A percentile compares a stretch with the other conserved stretches of the same genome.
Conservation (phyloP, 1,140 invertebrate species). For the Mycetomoellerius zeteki region DNA sequence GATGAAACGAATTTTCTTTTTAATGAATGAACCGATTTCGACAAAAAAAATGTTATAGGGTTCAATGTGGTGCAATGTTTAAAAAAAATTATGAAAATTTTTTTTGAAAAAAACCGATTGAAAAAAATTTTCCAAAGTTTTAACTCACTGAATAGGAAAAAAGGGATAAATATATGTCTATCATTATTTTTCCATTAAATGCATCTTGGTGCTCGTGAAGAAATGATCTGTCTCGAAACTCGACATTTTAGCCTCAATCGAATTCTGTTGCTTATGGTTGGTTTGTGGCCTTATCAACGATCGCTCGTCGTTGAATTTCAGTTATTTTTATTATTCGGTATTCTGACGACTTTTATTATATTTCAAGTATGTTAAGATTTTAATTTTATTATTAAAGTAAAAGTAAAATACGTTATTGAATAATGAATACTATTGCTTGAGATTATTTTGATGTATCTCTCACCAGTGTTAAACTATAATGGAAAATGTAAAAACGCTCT, state of each 20-base stretch:
- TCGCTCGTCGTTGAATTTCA: not conserved
- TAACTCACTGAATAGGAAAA: not conserved
- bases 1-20: too few relatives aligned
- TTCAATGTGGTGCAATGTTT: too few relatives aligned
- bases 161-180: not conserved
- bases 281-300: constrained; percentile 29
- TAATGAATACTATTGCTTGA: not conserved
- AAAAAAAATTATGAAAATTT: too few relatives aligned
- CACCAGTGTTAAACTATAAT: too few relatives aligned
- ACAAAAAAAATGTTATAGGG: too few relatives aligned
- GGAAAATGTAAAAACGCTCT: too few relatives aligned
- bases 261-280: constrained; percentile 8
- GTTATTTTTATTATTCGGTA: constrained; percentile 13
- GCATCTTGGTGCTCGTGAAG: not conserved
- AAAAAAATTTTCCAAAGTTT: too few relatives aligned
- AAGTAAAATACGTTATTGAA: not conserved
- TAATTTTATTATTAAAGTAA: not conserved
- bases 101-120: too few relatives aligned
- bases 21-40: too few relatives aligned
- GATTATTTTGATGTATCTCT: too few relatives aligned
- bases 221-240: constrained; percentile 24
- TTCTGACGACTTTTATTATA: not conserved
- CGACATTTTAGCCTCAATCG: constrained; percentile 11
- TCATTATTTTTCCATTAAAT: not conserved
- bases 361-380: not conserved